These are phyloP conservation scores for Artemisiospiza belli DNA, from an alignment of 2,113 vertebrate genomes.

Conservation along the genomic window DNA sequence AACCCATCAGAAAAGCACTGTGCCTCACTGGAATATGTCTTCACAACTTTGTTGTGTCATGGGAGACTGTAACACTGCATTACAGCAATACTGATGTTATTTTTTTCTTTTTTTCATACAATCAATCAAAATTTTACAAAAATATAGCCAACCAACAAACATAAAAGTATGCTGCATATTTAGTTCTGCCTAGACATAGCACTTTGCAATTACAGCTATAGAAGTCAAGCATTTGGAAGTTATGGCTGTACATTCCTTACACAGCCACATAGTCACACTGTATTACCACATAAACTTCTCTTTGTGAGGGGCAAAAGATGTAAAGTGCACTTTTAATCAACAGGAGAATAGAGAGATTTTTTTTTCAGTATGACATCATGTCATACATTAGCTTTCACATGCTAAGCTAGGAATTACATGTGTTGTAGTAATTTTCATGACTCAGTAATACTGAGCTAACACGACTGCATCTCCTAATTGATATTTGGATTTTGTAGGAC, in stretches of 20 bases:
- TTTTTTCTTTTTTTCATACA: background rate
- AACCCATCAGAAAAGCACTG: background rate
- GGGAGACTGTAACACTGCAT: background rate
- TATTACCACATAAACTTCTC: background rate
- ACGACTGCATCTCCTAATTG: background rate
- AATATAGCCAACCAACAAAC: background rate
- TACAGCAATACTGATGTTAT: background rate
- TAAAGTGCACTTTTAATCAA: background rate
- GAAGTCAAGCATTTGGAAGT: background rate
- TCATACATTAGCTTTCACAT: background rate
- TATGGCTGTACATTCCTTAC: background rate
- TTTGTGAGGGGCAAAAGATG: background rate
- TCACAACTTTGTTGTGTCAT: background rate
- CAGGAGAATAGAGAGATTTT: background rate
- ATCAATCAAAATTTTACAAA: background rate
- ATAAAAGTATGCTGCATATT: background rate
- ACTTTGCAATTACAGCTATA: background rate
- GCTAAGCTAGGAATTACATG: background rate
- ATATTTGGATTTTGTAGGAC: background rate
- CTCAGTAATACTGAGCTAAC: background rate
- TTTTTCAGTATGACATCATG: background rate
- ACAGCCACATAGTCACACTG: background rate
- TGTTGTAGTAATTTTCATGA: background rate
- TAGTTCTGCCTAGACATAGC: background rate
- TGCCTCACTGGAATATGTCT: accelerated